These are phyloP conservation scores for Drosophila testacea DNA, from an alignment of 2,888 invertebrate genomes.

Conservation along the genomic window DNA sequence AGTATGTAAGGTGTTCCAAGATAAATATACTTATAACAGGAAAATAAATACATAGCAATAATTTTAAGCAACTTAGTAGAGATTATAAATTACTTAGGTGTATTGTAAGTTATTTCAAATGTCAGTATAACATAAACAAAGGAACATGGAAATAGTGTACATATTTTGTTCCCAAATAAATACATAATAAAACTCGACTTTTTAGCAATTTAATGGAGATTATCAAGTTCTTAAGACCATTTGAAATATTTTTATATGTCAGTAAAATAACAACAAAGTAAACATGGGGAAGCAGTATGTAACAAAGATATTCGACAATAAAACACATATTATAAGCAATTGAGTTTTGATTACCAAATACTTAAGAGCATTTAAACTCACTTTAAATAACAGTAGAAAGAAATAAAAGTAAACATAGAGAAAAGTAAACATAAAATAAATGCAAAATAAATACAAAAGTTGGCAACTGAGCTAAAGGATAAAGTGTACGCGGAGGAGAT, in stretches of 20 bases:
- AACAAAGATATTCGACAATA: not conserved
- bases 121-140: not conserved
- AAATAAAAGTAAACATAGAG: not conserved
- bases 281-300: not conserved
- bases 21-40: not conserved
- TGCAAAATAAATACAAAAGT: not conserved
- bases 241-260: not conserved
- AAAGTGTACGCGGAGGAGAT: no score
- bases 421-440: not conserved
- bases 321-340: not conserved
- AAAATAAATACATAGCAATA: not conserved
- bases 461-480: no score
- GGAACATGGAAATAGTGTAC: no score
- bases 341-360: not conserved
- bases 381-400: not conserved
- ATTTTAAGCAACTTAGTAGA: not conserved
- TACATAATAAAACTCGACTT: no score
- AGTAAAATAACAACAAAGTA: not conserved
- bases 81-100: conserved; percentile 11
- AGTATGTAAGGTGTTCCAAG: no score
- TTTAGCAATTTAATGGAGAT: conserved; percentile 3
- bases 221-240: conserved; percentile 9
- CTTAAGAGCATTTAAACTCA: conserved; percentile 3
- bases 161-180: no score
- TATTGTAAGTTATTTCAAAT: not conserved